phyloP scores from a whole-genome alignment of 2,797 vertebrate genomes.

The Bufotes viridis region DNA sequence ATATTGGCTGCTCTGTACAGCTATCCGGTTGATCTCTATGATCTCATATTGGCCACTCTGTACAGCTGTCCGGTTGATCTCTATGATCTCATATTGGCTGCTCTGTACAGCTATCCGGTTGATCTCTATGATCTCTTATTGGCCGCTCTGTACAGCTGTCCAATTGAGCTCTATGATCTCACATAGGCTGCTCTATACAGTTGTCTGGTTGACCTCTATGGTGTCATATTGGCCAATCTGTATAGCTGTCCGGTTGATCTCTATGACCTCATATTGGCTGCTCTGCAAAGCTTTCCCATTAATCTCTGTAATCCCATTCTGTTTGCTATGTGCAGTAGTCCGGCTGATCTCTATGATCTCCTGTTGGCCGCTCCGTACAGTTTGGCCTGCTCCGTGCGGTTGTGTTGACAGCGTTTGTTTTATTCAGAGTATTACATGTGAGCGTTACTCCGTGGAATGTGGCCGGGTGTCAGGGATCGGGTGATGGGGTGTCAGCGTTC shows the following conservation, averaged over 20 bases:
- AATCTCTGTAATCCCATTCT: not conserved
- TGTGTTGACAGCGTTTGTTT: not conserved
- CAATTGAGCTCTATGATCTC: not conserved
- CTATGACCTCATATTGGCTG: not conserved
- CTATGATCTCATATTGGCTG: not conserved
- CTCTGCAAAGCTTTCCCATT: not conserved
- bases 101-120: not conserved
- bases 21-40: not conserved
- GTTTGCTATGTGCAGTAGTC: not conserved
- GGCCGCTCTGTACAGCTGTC: not conserved
- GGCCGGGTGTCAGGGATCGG: not conserved
- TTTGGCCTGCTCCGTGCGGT: not conserved
- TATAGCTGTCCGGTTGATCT: not conserved
- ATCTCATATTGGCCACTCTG: not conserved
- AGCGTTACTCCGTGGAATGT: not conserved
- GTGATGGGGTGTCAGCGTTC: not conserved
- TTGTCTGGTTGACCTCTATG: not conserved
- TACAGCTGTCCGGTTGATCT: not conserved
- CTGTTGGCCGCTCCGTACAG: not conserved
- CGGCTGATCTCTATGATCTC: not conserved
- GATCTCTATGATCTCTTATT: not conserved
- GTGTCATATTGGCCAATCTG: not conserved
- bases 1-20: not conserved
- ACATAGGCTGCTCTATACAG: not conserved
- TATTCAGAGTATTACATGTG: not conserved